Evolutionary conservation across 2,888 invertebrate species (phyloP).

Genomic region (Muschampia staudingeri): DNA sequence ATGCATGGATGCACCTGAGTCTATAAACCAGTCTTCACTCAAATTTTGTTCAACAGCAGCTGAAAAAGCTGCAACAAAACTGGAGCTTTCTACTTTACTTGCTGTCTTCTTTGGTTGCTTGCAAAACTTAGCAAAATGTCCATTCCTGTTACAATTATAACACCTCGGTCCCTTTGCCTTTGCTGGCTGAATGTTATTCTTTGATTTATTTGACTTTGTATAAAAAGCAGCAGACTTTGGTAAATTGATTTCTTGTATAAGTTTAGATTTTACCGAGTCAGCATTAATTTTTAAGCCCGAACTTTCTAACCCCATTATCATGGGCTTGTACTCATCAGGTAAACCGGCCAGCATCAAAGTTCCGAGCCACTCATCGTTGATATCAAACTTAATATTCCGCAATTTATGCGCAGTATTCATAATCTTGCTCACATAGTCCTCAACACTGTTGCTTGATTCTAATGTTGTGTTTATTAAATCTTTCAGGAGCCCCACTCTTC

Average conservation of each 20-base stretch:
- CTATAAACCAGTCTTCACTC: no score
- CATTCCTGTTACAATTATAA: slow-evolving; percentile 52
- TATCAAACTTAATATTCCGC: background rate
- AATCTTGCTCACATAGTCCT: background rate
- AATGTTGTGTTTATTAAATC: background rate
- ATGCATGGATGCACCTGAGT: slow-evolving; percentile 20
- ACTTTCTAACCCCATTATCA: no score
- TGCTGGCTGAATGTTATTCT: background rate
- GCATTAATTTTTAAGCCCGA: no score
- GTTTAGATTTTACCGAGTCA: no score
- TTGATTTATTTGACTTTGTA: background rate
- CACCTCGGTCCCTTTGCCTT: slow-evolving; percentile 47
- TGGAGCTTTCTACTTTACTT: background rate
- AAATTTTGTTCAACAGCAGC: no score
- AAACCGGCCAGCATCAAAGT: no score
- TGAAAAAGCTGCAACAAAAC: slow-evolving; percentile 1
- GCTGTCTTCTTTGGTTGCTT: slow-evolving; percentile 30
- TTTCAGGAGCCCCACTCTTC: background rate
- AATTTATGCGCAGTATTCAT: background rate
- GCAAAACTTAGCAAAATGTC: slow-evolving; percentile 44
- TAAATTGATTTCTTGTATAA: no score
- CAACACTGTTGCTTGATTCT: background rate
- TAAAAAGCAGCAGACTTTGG: background rate
- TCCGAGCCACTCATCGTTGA: no score
- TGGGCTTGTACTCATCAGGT: no score